These are phyloP conservation scores for Aphidoletes aphidimyza DNA, from an alignment of 2,888 invertebrate genomes.

Conservation along the genomic window DNA sequence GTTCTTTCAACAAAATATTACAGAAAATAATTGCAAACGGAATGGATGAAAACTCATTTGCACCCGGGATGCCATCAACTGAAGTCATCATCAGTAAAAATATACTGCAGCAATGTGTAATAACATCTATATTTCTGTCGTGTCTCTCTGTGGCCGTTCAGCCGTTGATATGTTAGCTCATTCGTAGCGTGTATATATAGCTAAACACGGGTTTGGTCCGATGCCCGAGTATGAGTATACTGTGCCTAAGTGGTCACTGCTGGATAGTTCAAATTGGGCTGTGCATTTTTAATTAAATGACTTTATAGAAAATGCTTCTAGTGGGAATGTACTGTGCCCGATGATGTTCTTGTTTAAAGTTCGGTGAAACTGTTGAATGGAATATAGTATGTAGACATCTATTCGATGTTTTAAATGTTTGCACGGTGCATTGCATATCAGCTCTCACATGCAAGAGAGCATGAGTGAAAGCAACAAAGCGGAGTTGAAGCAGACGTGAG, in stretches of 20 bases:
- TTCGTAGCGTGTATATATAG: not conserved
- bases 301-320: conserved; percentile 41
- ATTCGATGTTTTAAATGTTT: not conserved
- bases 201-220: no score
- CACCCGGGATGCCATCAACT: not conserved
- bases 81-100: not conserved
- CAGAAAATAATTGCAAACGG: not conserved
- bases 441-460: not conserved
- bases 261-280: conserved; percentile 43
- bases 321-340: conserved; percentile 6
- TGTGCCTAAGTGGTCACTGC: conserved; percentile 50
- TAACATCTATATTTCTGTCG: conserved; percentile 31
- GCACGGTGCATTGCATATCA: not conserved
- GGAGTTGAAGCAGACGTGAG: not conserved
- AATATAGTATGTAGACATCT: conserved; percentile 12
- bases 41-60: not conserved
- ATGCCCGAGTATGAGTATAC: not conserved
- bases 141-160: not conserved
- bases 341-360: no score
- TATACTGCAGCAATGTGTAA: conserved; percentile 1
- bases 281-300: conserved; percentile 55
- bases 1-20: no score
- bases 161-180: not conserved
- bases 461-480: not conserved
- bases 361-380: not conserved